A percentile compares a stretch with the other conserved stretches of the same genome.
Evolutionary conservation across 2,888 invertebrate species (phyloP).

Genomic region (Bimastos eiseni): DNA sequence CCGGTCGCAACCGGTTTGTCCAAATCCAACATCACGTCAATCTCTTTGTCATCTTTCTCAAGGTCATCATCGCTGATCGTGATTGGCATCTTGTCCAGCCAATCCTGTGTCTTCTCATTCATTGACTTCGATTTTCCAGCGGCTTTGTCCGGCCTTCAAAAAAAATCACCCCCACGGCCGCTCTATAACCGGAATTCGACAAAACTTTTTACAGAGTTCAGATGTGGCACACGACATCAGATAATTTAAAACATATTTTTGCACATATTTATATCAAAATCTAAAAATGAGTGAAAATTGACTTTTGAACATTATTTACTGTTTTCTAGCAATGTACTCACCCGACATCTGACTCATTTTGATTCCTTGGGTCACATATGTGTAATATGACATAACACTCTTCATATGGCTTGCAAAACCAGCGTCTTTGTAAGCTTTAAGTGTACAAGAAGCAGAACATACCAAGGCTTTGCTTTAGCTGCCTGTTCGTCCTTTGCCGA

Average conservation of each 20-base stretch:
- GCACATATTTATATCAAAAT: no score
- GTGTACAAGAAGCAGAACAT: not conserved
- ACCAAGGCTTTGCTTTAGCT: not conserved
- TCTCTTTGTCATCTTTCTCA: conserved; percentile 18
- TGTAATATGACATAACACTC: not conserved
- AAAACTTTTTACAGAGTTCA: not conserved
- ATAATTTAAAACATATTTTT: no score
- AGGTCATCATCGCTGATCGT: conserved; percentile 41
- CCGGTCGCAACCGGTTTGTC: not conserved
- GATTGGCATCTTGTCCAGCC: conserved; percentile 41
- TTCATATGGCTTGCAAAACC: not conserved
- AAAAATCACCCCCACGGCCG: not conserved
- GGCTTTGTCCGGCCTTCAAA: conserved; percentile 7
- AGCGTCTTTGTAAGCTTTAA: no score
- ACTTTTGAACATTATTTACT: no score
- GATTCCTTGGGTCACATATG: no score
- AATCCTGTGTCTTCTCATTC: conserved; percentile 38
- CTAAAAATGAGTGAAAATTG: no score
- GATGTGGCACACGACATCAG: not conserved
- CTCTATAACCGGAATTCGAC: not conserved
- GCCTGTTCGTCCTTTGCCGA: not conserved
- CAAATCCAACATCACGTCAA: not conserved
- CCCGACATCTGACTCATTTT: no score
- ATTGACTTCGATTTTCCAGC: conserved; percentile 3
- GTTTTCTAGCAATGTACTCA: no score